phyloP scores from a whole-genome alignment of 1,140 invertebrate genomes.

The Lepidurus packardi region DNA sequence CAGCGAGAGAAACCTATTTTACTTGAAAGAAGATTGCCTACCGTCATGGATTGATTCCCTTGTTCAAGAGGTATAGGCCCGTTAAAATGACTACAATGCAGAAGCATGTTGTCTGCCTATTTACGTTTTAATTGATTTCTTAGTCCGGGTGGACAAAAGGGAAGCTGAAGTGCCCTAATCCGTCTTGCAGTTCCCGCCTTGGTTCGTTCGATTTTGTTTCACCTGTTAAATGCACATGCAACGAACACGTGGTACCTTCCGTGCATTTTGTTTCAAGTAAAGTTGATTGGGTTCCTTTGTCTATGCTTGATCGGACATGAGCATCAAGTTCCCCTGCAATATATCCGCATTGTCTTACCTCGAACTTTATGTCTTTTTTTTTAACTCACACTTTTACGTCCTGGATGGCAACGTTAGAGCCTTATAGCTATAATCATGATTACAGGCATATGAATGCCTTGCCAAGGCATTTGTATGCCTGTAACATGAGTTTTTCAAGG shows the following conservation, averaged over 20 bases:
- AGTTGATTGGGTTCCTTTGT: conserved; percentile 26
- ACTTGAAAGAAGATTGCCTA: conserved; percentile 31
- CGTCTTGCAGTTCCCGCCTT: conserved; percentile 49
- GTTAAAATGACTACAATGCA: background rate
- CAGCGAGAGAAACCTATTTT: conserved; percentile 25
- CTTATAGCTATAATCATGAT: too few species aligned
- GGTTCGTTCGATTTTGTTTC: conserved; percentile 59
- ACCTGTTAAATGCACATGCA: conserved; percentile 54
- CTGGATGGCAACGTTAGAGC: too few species aligned
- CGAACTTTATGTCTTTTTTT: background rate
- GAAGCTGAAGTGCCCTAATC: conserved; percentile 54
- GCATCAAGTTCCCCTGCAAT: background rate
- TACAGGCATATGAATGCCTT: too few species aligned
- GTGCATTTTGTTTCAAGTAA: conserved; percentile 33
- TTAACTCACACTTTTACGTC: too few species aligned
- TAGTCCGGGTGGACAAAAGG: conserved; percentile 54
- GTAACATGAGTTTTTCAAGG: too few species aligned
- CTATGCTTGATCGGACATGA: background rate
- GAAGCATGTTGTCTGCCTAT: background rate
- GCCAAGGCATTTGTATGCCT: too few species aligned
- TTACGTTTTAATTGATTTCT: conserved; percentile 34
- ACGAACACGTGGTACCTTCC: conserved; percentile 48
- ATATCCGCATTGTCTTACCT: background rate
- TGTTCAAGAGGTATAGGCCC: conserved; percentile 28
- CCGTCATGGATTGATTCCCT: conserved; percentile 30